phyloP scores from a whole-genome alignment of 1,140 invertebrate genomes.

The Oryzaephilus surinamensis region DNA sequence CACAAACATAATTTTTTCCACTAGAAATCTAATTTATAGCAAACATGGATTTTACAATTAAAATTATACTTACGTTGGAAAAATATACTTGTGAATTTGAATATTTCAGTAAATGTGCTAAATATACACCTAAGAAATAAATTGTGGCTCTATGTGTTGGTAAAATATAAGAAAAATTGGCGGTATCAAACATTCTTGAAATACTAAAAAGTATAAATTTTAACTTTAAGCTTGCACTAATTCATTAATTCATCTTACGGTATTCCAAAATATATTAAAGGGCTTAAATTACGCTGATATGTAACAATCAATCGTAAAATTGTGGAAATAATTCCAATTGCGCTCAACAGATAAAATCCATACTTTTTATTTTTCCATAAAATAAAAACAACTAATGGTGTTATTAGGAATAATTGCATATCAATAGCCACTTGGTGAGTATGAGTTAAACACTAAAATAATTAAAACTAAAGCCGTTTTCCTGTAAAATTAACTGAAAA shows the following conservation, averaged over 20 bases:
- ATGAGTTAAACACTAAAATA: slow-evolving; percentile 54
- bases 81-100: slow-evolving; percentile 6
- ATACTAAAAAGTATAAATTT: slow-evolving; percentile 27
- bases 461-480: too few species aligned
- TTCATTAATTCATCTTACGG: slow-evolving; percentile 43
- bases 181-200: slow-evolving; percentile 55
- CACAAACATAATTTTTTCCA: slow-evolving; percentile 6
- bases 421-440: slow-evolving; percentile 74
- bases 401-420: slow-evolving; percentile 66
- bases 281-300: slow-evolving; percentile 44
- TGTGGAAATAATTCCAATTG: slow-evolving; percentile 45
- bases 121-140: slow-evolving; percentile 54
- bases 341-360: slow-evolving; percentile 38
- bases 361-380: slow-evolving; percentile 48
- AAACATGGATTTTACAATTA: not conserved
- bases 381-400: slow-evolving; percentile 55
- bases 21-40: slow-evolving; percentile 8
- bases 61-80: not conserved
- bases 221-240: slow-evolving; percentile 7
- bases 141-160: slow-evolving; percentile 58
- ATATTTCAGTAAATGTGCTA: slow-evolving; percentile 43
- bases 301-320: slow-evolving; percentile 49
- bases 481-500: too few species aligned
- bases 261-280: slow-evolving; percentile 55
- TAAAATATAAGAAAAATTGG: slow-evolving; percentile 55